Conservation (phyloP, 1,140 invertebrate genomes). For the Lordiphosa stackelbergi region DNA sequence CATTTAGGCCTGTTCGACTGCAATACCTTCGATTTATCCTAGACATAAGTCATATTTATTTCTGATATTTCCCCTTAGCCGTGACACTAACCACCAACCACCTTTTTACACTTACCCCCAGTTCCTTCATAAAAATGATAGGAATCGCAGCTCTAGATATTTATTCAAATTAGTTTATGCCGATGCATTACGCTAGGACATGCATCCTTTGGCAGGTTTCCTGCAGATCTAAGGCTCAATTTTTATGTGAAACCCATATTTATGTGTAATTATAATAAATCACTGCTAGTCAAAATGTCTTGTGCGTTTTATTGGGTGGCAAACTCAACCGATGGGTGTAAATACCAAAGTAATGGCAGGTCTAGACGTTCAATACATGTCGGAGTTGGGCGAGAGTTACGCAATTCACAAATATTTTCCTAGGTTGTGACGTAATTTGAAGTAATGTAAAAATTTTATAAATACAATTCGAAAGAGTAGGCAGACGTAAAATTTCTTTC, state of each 20-base stretch:
- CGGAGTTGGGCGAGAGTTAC: too few species aligned
- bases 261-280: slow-evolving; percentile 44
- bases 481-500: too few species aligned
- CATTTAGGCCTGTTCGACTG: slow-evolving; percentile 61
- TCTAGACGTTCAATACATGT: too few species aligned
- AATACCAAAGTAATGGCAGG: too few species aligned
- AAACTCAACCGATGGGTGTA: too few species aligned
- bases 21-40: slow-evolving; percentile 53
- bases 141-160: too few species aligned
- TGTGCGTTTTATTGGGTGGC: not conserved
- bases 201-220: slow-evolving; percentile 11
- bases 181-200: too few species aligned
- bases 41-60: slow-evolving; percentile 71
- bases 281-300: slow-evolving; percentile 39
- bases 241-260: slow-evolving; percentile 48
- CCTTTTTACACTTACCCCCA: slow-evolving; percentile 28
- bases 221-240: slow-evolving; percentile 36
- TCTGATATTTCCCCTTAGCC: slow-evolving; percentile 32
- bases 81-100: slow-evolving; percentile 53
- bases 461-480: too few species aligned
- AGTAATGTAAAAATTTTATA: too few species aligned
- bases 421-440: too few species aligned
- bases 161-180: too few species aligned
- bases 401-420: too few species aligned
- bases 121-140: slow-evolving; percentile 24